These are phyloP conservation scores for Chrysomallon squamiferum DNA, from an alignment of 1,140 invertebrate species.

Conservation along the genomic window DNA sequence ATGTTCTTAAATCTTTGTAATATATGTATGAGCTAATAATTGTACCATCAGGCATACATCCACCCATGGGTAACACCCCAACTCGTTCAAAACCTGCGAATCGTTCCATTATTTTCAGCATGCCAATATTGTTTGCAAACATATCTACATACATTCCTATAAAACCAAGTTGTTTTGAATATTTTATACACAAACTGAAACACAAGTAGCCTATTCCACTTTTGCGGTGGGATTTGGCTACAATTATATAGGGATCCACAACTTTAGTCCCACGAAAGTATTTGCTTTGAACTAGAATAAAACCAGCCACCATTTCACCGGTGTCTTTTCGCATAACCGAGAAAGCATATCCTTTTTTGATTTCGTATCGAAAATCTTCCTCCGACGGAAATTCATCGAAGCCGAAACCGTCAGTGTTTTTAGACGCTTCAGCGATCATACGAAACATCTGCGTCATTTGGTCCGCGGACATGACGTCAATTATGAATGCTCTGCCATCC, in stretches of 20 bases:
- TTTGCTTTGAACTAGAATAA: constrained; percentile 36
- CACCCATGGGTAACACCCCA: constrained; percentile 36
- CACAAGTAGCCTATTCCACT: constrained; percentile 40
- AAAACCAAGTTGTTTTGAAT: constrained; percentile 30
- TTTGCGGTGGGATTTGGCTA: constrained; percentile 24
- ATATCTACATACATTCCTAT: constrained; percentile 40
- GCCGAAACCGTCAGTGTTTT: constrained; percentile 35
- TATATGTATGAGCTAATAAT: constrained; percentile 32
- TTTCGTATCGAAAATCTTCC: constrained; percentile 35
- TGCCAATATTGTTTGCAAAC: constrained; percentile 37
- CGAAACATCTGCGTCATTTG: constrained; percentile 33
- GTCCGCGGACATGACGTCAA: constrained; percentile 29
- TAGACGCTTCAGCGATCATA: constrained; percentile 34
- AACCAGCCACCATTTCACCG: constrained; percentile 32
- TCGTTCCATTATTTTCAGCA: constrained; percentile 37
- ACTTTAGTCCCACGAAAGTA: constrained; percentile 35
- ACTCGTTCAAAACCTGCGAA: constrained; percentile 33
- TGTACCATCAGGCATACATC: constrained; percentile 23
- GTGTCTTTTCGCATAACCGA: constrained; percentile 27
- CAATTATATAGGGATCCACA: constrained; percentile 40
- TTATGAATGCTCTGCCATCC: constrained; percentile 27
- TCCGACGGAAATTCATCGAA: constrained; percentile 41
- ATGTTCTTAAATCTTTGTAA: constrained; percentile 27
- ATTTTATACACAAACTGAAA: constrained; percentile 27
- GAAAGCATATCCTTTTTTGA: constrained; percentile 33